These are phyloP conservation scores for Oryzias celebensis DNA, from an alignment of 2,113 vertebrate genomes.

Conservation along the genomic window DNA sequence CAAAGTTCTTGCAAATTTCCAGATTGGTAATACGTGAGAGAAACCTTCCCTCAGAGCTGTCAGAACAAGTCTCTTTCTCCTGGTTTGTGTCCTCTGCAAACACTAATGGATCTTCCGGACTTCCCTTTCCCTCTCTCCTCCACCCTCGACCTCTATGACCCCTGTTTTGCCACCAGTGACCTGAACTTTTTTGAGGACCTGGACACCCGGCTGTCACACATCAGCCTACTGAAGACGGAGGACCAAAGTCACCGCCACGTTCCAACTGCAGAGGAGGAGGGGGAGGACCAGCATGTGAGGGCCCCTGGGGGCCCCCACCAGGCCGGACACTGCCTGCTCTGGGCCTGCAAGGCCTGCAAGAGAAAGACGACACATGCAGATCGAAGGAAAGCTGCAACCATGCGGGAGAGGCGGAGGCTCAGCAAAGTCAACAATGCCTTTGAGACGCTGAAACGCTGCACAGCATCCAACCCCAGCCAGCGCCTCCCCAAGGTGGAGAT, in stretches of 20 bases:
- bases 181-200: conserved; percentile 96
- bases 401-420: conserved; percentile 91
- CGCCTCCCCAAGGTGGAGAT: conserved; percentile 96
- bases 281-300: conserved; percentile 89
- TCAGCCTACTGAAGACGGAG: conserved; percentile 83
- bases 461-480: conserved; percentile 93
- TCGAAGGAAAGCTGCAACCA: conserved; percentile 92
- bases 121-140: conserved; percentile 82
- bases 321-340: conserved; percentile 90
- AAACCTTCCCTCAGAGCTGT: background rate
- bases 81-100: background rate
- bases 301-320: conserved; percentile 94
- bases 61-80: background rate
- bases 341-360: conserved; percentile 98
- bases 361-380: conserved; percentile 94
- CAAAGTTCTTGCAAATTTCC: background rate
- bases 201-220: conserved; percentile 88
- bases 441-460: conserved; percentile 95
- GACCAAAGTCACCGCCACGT: conserved; percentile 71
- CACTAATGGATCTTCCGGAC: conserved; percentile 56
- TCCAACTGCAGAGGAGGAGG: conserved; percentile 24
- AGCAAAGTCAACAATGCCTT: conserved; percentile 96
- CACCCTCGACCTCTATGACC: conserved; percentile 91
- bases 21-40: background rate
- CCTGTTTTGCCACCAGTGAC: conserved; percentile 90